These are phyloP conservation scores for Eristalinus aeneus DNA, from an alignment of 2,888 invertebrate genomes.

Conservation along the genomic window DNA sequence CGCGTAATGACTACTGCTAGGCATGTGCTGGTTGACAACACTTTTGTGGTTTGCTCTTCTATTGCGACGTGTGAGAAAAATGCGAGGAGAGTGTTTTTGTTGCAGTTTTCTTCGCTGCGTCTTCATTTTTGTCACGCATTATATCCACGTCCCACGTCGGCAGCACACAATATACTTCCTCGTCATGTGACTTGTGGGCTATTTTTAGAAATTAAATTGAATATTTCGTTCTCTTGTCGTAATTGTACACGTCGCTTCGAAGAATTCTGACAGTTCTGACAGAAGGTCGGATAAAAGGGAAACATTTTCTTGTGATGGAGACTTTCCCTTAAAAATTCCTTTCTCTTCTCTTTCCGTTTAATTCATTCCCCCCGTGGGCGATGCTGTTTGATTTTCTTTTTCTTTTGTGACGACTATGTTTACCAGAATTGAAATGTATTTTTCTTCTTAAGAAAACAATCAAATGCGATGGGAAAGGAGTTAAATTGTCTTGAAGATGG, in stretches of 20 bases:
- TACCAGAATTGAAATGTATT: neutral
- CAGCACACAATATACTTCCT: slow-evolving; percentile 21
- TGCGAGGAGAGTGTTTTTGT: neutral
- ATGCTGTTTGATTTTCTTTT: no score
- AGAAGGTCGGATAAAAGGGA: slow-evolving; percentile 5
- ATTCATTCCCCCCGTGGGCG: no score
- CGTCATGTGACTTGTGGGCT: slow-evolving; percentile 5
- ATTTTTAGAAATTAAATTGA: slow-evolving; percentile 64
- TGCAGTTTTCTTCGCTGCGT: slow-evolving; percentile 10
- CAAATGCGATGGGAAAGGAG: neutral
- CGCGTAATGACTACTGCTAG: neutral
- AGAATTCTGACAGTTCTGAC: slow-evolving; percentile 34
- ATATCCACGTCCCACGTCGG: slow-evolving; percentile 8
- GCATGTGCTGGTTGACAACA: slow-evolving; percentile 10
- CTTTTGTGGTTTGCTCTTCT: neutral
- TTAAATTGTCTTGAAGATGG: neutral
- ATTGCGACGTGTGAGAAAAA: neutral
- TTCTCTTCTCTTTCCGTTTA: no score
- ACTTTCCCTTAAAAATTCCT: neutral
- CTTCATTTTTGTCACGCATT: slow-evolving; percentile 26
- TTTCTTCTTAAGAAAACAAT: neutral
- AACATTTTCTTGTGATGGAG: neutral
- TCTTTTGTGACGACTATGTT: neutral
- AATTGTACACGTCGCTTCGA: slow-evolving; percentile 16
- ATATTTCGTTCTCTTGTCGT: slow-evolving; percentile 12